Base-by-base conservation (phyloP, 2,797 vertebrate species). In the Lindbergichthys nudifrons region DNA sequence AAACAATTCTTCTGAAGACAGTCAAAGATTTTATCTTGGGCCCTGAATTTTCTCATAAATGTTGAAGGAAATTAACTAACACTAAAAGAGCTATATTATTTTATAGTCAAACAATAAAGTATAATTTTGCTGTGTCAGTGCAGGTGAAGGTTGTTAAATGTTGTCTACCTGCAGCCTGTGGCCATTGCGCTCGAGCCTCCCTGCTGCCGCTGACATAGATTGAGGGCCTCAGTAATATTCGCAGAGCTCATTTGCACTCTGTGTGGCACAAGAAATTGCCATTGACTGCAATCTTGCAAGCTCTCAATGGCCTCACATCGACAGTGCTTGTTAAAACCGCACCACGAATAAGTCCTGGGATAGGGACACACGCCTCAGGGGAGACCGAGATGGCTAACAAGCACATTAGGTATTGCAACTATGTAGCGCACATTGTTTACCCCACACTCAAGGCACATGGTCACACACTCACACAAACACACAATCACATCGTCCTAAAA, bases 281-380 rank as follows among this genome's bases (percentile, higher is more conserved):
- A 92, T 89, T 91, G 89, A 92, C 88, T 91, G 87, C 87, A 90
- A 92, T 91, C 87, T 90, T 87, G 87, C 89, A 76, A 86, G 90
- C 85, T 84, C 83, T 87, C 90, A 84, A 87, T 85, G 85, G 89
- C 86, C 88, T 89, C 88, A 77, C 88, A 90, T 90, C 76, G 82
- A 91, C 91, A 90, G 87, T 73, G 92, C 92, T 93, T 94, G 92
- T 94, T 93, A 93, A 91, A 92, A 90, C 84, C 58, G 71, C 73
- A 77, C 82, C 81, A 86, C 87, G 88, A 93, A 91, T 92, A 92
- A 92, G 90, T 86, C 89, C 81, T 77, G 43, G 79, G 87, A 92
- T 88, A 74, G 87, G 81, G 83, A 88, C 88, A 83, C 75, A 43
- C 3, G 80, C 88, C 90, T 82, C 91, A 19, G 70, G 92, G 90